A percentile compares a stretch with the other conserved stretches of the same genome.
Conservation (phyloP, 2,113 vertebrate species). For the Addax nasomaculatus region DNA sequence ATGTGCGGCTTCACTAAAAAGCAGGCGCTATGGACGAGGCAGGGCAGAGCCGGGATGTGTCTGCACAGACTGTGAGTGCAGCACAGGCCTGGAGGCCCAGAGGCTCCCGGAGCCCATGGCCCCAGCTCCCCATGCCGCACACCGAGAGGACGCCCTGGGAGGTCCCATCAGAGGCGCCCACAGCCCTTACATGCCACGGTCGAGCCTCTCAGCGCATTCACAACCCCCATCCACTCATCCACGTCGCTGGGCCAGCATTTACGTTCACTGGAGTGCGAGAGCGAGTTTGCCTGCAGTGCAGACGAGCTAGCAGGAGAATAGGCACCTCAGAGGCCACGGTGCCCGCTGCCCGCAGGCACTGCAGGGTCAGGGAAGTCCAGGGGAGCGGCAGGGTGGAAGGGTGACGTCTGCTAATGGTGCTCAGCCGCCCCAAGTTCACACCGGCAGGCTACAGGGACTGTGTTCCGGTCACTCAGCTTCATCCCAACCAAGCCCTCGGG, state of each 20-base stretch:
- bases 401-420: rapidly evolving
- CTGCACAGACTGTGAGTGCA: rapidly evolving
- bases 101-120: neutral
- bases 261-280: rapidly evolving
- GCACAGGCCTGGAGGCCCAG: rapidly evolving
- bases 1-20: rapidly evolving
- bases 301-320: rapidly evolving
- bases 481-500: rapidly evolving
- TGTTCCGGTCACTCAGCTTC: rapidly evolving
- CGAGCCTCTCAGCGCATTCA: rapidly evolving
- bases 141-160: rapidly evolving
- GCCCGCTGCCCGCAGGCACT: rapidly evolving
- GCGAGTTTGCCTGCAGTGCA: rapidly evolving
- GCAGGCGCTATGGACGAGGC: neutral
- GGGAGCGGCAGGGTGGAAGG: rapidly evolving
- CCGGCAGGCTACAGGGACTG: rapidly evolving
- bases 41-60: neutral
- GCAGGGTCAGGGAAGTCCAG: neutral
- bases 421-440: rapidly evolving
- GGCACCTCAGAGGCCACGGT: rapidly evolving
- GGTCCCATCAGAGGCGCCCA: rapidly evolving
- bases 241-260: rapidly evolving
- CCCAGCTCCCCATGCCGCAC: neutral
- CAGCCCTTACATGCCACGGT: rapidly evolving
- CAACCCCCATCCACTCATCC: rapidly evolving